These are phyloP conservation scores for Delia radicum DNA, from an alignment of 1,140 invertebrate genomes.

Conservation along the genomic window DNA sequence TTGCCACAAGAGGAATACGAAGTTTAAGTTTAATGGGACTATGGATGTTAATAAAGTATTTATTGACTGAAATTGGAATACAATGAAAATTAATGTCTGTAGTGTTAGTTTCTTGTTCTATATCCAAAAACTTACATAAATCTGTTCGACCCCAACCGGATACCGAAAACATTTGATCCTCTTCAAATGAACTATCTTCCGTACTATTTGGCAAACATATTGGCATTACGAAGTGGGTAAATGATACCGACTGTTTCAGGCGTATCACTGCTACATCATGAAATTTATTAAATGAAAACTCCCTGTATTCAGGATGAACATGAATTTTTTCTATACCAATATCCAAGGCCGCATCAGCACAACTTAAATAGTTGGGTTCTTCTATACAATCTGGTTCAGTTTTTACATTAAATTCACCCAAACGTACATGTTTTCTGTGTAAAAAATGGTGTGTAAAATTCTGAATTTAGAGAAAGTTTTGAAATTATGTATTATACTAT, in stretches of 20 bases:
- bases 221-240: constrained; percentile 73
- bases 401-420: constrained; percentile 66
- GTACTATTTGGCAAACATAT: constrained; percentile 70
- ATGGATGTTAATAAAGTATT: constrained; percentile 50
- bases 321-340: constrained; percentile 50
- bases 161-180: constrained; percentile 63
- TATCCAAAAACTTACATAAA: constrained; percentile 41
- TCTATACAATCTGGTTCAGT: constrained; percentile 62
- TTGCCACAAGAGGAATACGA: constrained; percentile 45
- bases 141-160: constrained; percentile 84
- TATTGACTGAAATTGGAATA: constrained; percentile 38
- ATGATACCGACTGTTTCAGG: constrained; percentile 71
- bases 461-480: neutral
- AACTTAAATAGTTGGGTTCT: constrained; percentile 44
- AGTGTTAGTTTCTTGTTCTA: neutral
- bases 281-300: constrained; percentile 41
- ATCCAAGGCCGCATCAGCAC: constrained; percentile 53
- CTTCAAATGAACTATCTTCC: constrained; percentile 54
- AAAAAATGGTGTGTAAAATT: neutral
- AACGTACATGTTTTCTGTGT: constrained; percentile 58
- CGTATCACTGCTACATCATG: constrained; percentile 78
- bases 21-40: constrained; percentile 54
- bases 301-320: constrained; percentile 56
- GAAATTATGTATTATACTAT: neutral
- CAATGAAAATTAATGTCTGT: neutral